Evolutionary conservation across 2,113 vertebrate genomes (phyloP).

Genomic region (Herpetotheres cachinnans): DNA sequence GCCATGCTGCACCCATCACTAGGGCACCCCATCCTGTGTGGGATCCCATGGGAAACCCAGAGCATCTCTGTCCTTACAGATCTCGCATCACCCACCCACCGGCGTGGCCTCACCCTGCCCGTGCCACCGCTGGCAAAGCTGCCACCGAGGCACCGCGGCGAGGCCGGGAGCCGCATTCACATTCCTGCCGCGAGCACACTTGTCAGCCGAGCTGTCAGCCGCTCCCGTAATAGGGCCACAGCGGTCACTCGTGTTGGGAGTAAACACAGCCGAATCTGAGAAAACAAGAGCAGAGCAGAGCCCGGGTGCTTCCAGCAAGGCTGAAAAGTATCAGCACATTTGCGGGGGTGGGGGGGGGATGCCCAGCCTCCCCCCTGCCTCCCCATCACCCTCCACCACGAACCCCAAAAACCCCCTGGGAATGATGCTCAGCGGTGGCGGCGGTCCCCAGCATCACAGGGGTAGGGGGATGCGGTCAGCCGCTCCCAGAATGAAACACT

Average conservation of each 20-base stretch:
- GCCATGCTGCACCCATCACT: fast-evolving
- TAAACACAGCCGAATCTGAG: conserved; percentile 39
- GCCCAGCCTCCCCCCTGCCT: neutral
- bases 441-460: fast-evolving
- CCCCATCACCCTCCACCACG: fast-evolving
- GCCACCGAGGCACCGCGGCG: neutral
- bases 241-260: conserved; percentile 57
- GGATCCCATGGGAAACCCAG: neutral
- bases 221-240: conserved; percentile 43
- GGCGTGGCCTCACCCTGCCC: neutral
- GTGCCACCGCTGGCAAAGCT: fast-evolving
- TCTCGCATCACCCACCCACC: fast-evolving
- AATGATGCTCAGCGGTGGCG: fast-evolving
- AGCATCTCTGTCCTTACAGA: fast-evolving
- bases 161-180: conserved; percentile 23
- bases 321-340: neutral
- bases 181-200: conserved; percentile 51
- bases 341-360: neutral
- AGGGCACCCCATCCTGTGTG: fast-evolving
- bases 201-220: conserved; percentile 59
- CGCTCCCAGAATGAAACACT: fast-evolving
- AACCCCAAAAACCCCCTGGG: fast-evolving
- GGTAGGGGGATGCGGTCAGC: fast-evolving
- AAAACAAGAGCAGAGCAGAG: conserved; percentile 44
- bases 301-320: neutral